Evolutionary conservation across 2,888 invertebrate species (phyloP).

Genomic region (Cepaea hortensis): DNA sequence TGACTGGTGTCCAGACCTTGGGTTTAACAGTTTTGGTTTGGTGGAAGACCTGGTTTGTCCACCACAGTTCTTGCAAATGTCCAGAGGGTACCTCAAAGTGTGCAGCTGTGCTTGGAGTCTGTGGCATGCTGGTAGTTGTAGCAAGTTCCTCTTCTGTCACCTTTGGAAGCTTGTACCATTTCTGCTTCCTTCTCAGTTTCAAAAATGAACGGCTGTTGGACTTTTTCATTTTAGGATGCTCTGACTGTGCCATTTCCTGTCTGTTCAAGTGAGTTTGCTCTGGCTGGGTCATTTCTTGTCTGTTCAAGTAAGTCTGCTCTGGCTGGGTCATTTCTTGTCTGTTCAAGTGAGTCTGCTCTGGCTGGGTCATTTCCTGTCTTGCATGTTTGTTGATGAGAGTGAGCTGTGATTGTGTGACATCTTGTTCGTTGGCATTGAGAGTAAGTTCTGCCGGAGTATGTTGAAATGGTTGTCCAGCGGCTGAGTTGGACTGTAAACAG

Average conservation of each 20-base stretch:
- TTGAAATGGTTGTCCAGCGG: slow-evolving; percentile 4
- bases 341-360: no score
- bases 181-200: background rate
- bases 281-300: no score
- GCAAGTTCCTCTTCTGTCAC: background rate
- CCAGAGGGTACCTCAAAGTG: background rate
- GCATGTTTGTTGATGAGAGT: no score
- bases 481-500: slow-evolving; percentile 5
- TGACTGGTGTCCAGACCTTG: background rate
- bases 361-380: no score
- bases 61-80: slow-evolving; percentile 7
- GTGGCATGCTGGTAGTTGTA: background rate
- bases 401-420: background rate
- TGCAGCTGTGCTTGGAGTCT: background rate
- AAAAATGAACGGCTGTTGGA: background rate
- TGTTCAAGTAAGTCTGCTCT: no score
- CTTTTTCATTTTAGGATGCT: background rate
- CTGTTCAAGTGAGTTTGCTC: no score
- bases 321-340: no score
- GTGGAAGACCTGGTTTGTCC: background rate
- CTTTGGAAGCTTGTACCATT: background rate
- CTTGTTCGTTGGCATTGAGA: background rate
- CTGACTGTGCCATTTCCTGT: background rate
- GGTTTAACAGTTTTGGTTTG: background rate
- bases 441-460: background rate